Evolutionary conservation across 2,113 vertebrate species (phyloP), one percentile per base, ranked within the genome.

Genomic region (Pseudorhombus dupliciocellatus): DNA sequence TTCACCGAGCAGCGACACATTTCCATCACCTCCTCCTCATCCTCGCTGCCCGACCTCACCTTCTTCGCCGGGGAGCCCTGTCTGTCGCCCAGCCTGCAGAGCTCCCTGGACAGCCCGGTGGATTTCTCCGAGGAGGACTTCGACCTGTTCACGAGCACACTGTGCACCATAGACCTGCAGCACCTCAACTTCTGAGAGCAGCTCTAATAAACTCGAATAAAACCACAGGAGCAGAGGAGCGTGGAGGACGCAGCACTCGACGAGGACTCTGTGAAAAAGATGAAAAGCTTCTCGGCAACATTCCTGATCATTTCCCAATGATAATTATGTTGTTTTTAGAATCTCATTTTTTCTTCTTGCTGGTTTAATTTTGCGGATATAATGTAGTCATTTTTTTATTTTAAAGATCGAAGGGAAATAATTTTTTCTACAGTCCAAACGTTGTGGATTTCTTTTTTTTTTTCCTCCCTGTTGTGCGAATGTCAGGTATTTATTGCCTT

Each of bases 81-180:
- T 77, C 90, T 96, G 51, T 96, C 95, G 0, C 94, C 95, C 7
- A 80, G 84, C 54, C 79, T 94, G 50, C 95, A 91, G 63, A 93
- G 93, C 71, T 94, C 95, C 1, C 88, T 95, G 70, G 91, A 94
- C 66, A 98, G 96, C 58, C 96, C 96, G 1, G 87, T 96, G 71
- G 94, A 94, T 66, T 96, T 98, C 88, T 96, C 95, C 25, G 96
- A 97, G 76, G 97, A 98, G 87, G 96, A 98, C 80, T 93, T 98
- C 87, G 97, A 98, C 79, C 87, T 97, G 62, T 98, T 98, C 85
- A 94, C 94, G 0, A 97, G 96, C 93, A 96, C 96, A 48, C 93
- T 99, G 82, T 97, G 96, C 87, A 90, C 95, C 20, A 95, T 97
- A 86, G 96, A 99, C 88, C 83, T 96, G 65, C 95, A 95, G 16